Conservation (phyloP, 1,140 invertebrate genomes). For the Lasioglossum baleicum region DNA sequence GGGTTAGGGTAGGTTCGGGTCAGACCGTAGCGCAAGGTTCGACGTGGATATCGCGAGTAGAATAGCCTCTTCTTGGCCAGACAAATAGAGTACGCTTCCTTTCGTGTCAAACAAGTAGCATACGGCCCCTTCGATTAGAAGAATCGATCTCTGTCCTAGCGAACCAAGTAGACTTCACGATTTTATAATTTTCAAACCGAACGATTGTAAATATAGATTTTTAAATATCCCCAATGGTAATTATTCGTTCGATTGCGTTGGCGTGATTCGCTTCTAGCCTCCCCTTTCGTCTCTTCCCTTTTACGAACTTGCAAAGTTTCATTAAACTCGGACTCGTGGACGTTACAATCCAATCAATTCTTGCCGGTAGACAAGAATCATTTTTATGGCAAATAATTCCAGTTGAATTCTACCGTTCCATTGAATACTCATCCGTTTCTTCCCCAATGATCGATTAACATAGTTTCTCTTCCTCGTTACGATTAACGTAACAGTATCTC, state of each 20-base stretch:
- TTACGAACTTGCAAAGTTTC: constrained; percentile 2
- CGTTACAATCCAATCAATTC: neutral
- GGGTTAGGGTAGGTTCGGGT: neutral
- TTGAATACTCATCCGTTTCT: neutral
- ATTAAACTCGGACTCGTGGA: constrained; percentile 1
- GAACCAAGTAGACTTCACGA: neutral
- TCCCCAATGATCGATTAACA: neutral
- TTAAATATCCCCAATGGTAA: neutral
- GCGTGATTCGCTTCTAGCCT: no score
- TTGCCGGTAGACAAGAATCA: no score
- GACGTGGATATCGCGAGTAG: neutral
- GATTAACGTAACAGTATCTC: neutral
- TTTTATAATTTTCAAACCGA: neutral
- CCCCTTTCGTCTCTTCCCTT: neutral
- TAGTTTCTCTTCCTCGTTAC: no score
- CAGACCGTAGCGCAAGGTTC: neutral
- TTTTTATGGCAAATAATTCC: neutral
- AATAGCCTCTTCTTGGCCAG: neutral
- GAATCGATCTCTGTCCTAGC: neutral
- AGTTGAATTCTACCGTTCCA: neutral
- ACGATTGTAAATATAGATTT: neutral
- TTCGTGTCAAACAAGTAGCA: neutral
- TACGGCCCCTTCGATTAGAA: neutral
- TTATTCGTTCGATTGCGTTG: neutral
- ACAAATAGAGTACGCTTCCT: constrained; percentile 2